Percentiles rank a stretch among this genome's conserved stretches.
These are phyloP conservation scores for Dermochelys coriacea DNA, from an alignment of 2,797 vertebrate genomes.

Conservation along the genomic window DNA sequence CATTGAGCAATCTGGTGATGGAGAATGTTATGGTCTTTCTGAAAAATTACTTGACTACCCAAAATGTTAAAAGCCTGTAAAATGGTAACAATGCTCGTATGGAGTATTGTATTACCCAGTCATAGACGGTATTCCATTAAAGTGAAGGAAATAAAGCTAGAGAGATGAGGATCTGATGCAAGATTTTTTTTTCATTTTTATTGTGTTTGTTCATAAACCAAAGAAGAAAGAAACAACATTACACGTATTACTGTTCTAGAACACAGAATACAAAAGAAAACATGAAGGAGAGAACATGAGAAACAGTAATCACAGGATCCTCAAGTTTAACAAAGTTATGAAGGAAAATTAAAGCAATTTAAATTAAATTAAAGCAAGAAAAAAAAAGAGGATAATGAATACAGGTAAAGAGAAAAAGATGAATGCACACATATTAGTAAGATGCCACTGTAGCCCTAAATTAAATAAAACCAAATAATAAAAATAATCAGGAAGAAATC, in stretches of 20 bases:
- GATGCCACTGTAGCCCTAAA: background rate
- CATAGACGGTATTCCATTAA: background rate
- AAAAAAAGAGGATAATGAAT: background rate
- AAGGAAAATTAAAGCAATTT: background rate
- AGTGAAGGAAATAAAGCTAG: background rate
- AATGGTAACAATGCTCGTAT: background rate
- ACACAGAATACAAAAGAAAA: background rate
- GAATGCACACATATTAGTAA: background rate
- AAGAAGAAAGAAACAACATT: background rate
- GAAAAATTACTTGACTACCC: background rate
- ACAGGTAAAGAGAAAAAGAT: background rate
- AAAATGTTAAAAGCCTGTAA: background rate
- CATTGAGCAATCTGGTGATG: background rate
- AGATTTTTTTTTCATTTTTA: background rate
- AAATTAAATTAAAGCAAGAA: slow-evolving; percentile 22
- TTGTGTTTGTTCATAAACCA: background rate
- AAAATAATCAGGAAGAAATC: background rate
- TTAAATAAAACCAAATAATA: fast-evolving
- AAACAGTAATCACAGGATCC: background rate
- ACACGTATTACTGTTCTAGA: background rate
- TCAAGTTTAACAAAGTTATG: background rate
- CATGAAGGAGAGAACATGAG: background rate
- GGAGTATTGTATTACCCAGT: background rate
- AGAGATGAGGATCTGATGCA: background rate
- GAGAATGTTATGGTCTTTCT: background rate